Evolutionary conservation across 2,113 vertebrate species (phyloP).

Genomic region (Castor canadensis): DNA sequence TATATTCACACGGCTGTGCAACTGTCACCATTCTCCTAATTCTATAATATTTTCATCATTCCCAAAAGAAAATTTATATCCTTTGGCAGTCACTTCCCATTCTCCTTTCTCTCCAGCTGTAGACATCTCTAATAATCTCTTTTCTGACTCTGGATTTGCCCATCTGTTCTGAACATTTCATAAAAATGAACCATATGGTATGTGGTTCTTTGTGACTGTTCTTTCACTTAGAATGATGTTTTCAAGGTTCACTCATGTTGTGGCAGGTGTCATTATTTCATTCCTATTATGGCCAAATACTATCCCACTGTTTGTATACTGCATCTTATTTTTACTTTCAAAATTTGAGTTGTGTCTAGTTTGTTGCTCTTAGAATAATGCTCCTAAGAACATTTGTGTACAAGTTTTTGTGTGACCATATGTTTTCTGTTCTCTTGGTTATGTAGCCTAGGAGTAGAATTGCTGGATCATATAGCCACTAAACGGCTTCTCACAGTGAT

Average conservation of each 20-base stretch:
- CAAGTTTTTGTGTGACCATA: too few species aligned
- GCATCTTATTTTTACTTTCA: neutral
- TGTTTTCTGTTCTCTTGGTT: neutral
- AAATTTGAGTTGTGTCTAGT: neutral
- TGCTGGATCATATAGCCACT: neutral
- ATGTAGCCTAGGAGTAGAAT: neutral
- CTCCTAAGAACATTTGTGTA: neutral
- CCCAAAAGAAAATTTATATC: neutral
- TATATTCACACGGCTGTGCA: neutral
- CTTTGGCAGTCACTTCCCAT: neutral
- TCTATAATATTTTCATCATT: neutral
- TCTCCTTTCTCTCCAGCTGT: neutral
- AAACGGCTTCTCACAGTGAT: neutral
- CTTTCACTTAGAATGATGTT: too few species aligned
- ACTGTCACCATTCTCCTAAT: neutral
- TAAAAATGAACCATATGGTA: neutral
- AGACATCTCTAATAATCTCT: neutral
- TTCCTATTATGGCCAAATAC: neutral
- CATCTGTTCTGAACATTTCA: neutral
- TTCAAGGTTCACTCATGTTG: too few species aligned
- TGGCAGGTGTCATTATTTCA: too few species aligned
- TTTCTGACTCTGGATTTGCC: neutral
- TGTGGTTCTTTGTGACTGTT: neutral
- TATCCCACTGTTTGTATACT: neutral
- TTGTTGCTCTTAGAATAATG: neutral